Percentiles rank a stretch among this genome's conserved stretches.
These are phyloP conservation scores for Trichoplax adhaerens DNA, from an alignment of 37 sponge, comb jelly and placozoan species.

Conservation along the genomic window DNA sequence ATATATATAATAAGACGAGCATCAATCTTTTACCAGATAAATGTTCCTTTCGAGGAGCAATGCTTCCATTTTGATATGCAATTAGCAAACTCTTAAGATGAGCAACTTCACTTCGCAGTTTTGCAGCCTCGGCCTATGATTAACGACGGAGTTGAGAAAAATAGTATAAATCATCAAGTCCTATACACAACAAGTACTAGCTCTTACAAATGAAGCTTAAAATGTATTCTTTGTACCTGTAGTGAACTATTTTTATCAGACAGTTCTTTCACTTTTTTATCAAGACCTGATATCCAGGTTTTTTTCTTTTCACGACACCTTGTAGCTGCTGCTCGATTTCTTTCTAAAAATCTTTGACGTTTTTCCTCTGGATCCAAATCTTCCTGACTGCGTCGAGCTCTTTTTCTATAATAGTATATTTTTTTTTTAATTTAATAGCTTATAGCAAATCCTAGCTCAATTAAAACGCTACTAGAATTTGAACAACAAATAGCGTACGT, in stretches of 20 bases:
- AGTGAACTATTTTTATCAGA: conserved; percentile 26
- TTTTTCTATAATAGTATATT: neutral
- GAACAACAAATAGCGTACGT: no score
- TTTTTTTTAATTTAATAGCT: no score
- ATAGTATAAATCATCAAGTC: no score
- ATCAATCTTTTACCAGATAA: no score
- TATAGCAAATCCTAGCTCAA: no score
- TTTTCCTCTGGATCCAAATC: conserved; percentile 71
- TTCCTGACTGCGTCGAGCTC: conserved; percentile 40
- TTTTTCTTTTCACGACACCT: conserved; percentile 77
- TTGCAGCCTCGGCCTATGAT: conserved; percentile 29
- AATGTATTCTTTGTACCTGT: conserved; percentile 5
- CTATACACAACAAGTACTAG: no score
- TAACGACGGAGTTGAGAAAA: no score
- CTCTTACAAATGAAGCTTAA: no score
- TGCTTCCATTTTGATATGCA: conserved; percentile 46
- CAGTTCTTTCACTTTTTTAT: conserved; percentile 51
- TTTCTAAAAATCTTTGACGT: conserved; percentile 58
- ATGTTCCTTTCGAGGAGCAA: no score
- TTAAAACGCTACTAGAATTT: no score
- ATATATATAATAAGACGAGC: no score
- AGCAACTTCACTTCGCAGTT: conserved; percentile 57
- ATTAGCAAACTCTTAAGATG: conserved; percentile 74
- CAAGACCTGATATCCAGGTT: conserved; percentile 58
- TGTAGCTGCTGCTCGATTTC: conserved; percentile 78